Base-by-base conservation (phyloP, 2,113 vertebrate genomes). In the Oreochromis niloticus region DNA sequence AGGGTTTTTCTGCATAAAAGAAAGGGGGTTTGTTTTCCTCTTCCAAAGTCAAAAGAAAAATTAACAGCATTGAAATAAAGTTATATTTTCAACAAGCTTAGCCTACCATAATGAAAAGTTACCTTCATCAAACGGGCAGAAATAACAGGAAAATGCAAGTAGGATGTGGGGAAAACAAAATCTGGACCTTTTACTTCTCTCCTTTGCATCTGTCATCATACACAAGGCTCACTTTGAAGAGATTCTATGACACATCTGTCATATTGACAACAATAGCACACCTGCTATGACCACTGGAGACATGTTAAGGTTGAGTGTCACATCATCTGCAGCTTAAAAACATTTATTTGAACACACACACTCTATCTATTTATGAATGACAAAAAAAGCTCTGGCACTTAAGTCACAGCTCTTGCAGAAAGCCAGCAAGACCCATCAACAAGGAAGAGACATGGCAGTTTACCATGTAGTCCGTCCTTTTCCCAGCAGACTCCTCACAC, bases 301-400 rank as follows among this genome's bases (percentile, higher is more conserved):
- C 78, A 10, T 59, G 16, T 41, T 4, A 27, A 34, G 2, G 16
- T 5, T 27, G 14, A 48, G 68, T 17, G 8, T 46, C 22, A 36
- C 32, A 73, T 73, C 41, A 46, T 13, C 2, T 75, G 41, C 16
- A 50, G 50, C 2, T 71, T 27, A 7, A 7, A 27, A 73, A 16
- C 19, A 73, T 3, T 61, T 1, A 11, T 41, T 0, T 3, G 5
- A 27, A 48, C 9, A 75, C 22, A 73, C 14, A 30, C 41, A 9
- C 27, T 0, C 57, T 61, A 27, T 27, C 27, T 4, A 27, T 27
- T 27, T 27, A 32, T 61, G 30, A 61, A 32, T 10, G 14, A 46
- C 68, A 68, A 34, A 10, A 71, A 43, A n/a, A 63, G 61, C n/a
- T 55, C 54, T 1, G 71, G 71, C 84, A 61, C 46, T 36, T 68